Base-by-base conservation (phyloP, 2,113 vertebrate genomes). In the Himantopus leucocephalus region DNA sequence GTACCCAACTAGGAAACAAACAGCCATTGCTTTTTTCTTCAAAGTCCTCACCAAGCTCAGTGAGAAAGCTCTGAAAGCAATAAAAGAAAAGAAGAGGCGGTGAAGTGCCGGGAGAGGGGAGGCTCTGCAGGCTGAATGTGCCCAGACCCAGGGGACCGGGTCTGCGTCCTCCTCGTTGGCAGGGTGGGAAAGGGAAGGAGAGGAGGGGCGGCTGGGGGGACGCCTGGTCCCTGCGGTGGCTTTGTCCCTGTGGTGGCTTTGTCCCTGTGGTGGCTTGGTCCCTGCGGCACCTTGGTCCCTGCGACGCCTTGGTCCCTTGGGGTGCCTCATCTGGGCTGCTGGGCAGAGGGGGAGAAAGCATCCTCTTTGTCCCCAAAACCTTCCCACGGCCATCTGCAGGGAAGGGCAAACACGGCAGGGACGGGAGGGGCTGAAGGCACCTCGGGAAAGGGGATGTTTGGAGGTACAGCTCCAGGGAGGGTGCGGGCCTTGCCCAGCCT, bases 1-100 rank as follows among this genome's bases (percentile, higher is more conserved):
- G 19, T 37, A 26, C 88, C 50, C 55, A 19, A 37, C 18, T 1
- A 32, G 50, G 63, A 59, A 70, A 15, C 70, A 72, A 47, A 26
- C 3, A 4, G 53, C 17, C 9, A 1, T 29, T 59, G 27, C 21
- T 35, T 10, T 45, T 8, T 4, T 1, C 15, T 72, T 34, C n/a
- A 21, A 5, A 21, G 6, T 30, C 34, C 58, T 45, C 39, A 4
- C 6, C 6, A 14, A 11, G 58, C 29, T 35, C 34, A 4, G 52
- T 1, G 15, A 50, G 50, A 70, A n/a, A 79, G 56, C 41, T 27
- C 50, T 4, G 90, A 14, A 50, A 70, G 37, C 6, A 11, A 17
- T 0, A 9, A 56, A 29, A 1, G 2, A 4, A 20, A 35, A 0
- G 72, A 26, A 35, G 13, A 13, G 7, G 39, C 0, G 4, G 19